phyloP scores from a whole-genome alignment of 2,113 vertebrate species.

The Albula glossodonta region DNA sequence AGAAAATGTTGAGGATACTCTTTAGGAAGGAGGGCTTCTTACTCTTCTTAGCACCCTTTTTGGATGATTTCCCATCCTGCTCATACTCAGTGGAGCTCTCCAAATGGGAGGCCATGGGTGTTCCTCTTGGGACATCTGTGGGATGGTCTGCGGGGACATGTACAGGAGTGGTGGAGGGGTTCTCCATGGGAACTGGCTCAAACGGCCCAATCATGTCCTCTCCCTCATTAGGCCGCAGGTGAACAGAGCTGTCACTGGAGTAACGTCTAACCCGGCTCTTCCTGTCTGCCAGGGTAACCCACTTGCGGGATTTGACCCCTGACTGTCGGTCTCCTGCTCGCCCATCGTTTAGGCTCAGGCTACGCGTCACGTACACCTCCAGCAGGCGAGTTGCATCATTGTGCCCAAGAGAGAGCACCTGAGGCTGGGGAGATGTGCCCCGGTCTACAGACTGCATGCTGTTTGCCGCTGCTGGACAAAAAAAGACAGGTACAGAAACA shows the following conservation, averaged over 20 bases:
- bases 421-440: slow-evolving; percentile 31
- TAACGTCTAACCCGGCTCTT: slow-evolving; percentile 43
- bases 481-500: background rate
- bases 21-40: slow-evolving; percentile 69
- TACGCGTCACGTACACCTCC: slow-evolving; percentile 72
- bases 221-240: background rate
- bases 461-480: background rate
- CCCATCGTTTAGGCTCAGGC: slow-evolving; percentile 68
- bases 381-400: slow-evolving; percentile 70
- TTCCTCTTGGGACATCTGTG: background rate
- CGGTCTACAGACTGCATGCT: slow-evolving; percentile 48
- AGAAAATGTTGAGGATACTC: slow-evolving; percentile 65
- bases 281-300: slow-evolving; percentile 45
- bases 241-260: slow-evolving; percentile 61
- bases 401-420: slow-evolving; percentile 63
- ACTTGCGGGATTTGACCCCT: slow-evolving; percentile 8
- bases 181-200: background rate
- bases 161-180: background rate
- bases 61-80: slow-evolving; percentile 21
- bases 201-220: background rate
- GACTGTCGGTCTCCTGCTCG: fast-evolving
- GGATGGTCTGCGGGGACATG: background rate
- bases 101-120: background rate
- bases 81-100: background rate
- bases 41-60: slow-evolving; percentile 58